Percentiles rank a stretch among this genome's conserved stretches.
phyloP scores from a whole-genome alignment of 2,113 vertebrate species.

The Poecilia latipinna region DNA sequence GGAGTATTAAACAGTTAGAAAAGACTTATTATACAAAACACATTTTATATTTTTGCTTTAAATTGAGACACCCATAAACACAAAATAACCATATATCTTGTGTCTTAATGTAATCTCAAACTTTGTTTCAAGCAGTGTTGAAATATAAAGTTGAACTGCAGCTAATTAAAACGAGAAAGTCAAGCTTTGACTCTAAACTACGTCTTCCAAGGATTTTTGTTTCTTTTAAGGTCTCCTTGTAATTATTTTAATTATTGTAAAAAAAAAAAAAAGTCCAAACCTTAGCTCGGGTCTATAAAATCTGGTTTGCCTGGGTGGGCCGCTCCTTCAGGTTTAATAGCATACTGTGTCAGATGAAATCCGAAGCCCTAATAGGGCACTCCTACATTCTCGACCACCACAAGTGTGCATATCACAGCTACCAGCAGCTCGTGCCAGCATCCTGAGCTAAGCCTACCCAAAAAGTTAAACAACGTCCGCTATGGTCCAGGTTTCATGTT shows the following conservation, averaged over 20 bases:
- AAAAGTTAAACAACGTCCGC: conserved; percentile 69
- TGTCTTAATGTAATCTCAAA: background rate
- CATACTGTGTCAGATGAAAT: conserved; percentile 54
- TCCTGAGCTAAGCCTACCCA: conserved; percentile 59
- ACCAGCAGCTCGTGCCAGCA: conserved; percentile 48
- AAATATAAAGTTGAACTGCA: background rate
- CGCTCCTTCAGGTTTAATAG: conserved; percentile 41
- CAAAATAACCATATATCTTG: background rate
- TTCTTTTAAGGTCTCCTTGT: background rate
- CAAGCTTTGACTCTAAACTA: background rate
- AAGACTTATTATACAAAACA: background rate
- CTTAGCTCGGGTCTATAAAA: conserved; percentile 12
- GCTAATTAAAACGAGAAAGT: too few species aligned
- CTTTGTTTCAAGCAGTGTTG: background rate
- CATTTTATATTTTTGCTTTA: background rate
- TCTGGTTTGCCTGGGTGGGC: conserved; percentile 26
- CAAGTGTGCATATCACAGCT: conserved; percentile 71
- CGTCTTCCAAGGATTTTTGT: background rate
- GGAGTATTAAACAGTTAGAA: background rate
- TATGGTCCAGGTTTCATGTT: conserved; percentile 66
- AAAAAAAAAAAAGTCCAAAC: background rate
- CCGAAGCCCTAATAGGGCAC: conserved; percentile 46
- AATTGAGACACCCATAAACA: background rate
- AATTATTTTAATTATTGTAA: background rate
- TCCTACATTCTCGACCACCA: conserved; percentile 71